Base-by-base conservation (phyloP, 2,888 invertebrate genomes). In the Elaeidobius kamerunicus region DNA sequence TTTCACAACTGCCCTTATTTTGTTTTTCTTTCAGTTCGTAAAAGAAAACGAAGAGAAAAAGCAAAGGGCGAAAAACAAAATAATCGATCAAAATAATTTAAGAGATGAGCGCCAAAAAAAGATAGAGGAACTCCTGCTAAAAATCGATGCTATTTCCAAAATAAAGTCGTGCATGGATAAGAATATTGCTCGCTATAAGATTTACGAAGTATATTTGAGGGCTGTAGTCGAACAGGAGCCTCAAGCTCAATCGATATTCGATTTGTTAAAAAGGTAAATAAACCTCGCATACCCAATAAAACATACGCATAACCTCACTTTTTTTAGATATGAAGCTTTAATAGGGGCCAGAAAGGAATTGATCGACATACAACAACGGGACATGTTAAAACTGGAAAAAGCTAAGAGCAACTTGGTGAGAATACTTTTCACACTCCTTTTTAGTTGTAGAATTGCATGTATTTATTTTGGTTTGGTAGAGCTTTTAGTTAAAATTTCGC, bases 1-100 rank as follows among this genome's bases (percentile, higher is more conserved):
- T n/a, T n/a, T n/a, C n/a, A n/a, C n/a, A 4, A 23, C 23, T 23
- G 14, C 23, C 23, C 7, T 12, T n/a, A 15, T 41, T 41, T 19
- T 23, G 19, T 23, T 23, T 15, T 17, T 20, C 7, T 50, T 53
- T 28, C 30, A 61, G 61, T 61, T 61, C 54, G 50, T 61, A 2
- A 54, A 49, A 38, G 60, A 60, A 55, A 61, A 60, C 32, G 36
- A 49, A 7, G 58, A 59, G 20, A 61, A 61, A 52, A 53, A 53
- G 41, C 48, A 57, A 7, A 32, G 59, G 17, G 57, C 59, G 1
- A 40, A 43, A 2, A 41, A 38, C 14, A 49, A 56, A 42, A 47
- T 58, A 4, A 18, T 44, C 2, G 54, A 56, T 32, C 56, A 58
- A 39, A 56, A 53, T 14, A 28, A 32, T 14, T 17, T 47, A 18